phyloP scores from a whole-genome alignment of 2,797 vertebrate genomes.

The Gadopsis bispinosus region DNA sequence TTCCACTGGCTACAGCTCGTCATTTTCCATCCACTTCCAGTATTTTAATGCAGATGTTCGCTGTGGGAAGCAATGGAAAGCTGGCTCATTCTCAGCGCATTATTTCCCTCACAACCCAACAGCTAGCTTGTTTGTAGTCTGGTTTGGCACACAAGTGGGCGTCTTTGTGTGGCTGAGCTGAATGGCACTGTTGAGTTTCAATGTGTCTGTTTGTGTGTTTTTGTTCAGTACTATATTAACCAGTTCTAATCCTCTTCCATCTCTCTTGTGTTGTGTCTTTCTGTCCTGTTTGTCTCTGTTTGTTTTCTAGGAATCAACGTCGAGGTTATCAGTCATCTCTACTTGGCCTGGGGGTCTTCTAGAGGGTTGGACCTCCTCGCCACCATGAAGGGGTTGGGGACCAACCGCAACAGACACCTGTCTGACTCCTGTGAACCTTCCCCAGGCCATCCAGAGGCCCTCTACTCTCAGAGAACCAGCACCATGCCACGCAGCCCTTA shows the following conservation, averaged over 20 bases:
- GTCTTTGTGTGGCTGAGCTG: conserved; percentile 44
- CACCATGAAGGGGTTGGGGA: conserved; percentile 97
- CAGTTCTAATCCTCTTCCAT: conserved; percentile 3
- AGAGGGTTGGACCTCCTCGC: conserved; percentile 77
- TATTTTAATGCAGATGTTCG: conserved; percentile 60
- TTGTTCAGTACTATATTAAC: conserved; percentile 16
- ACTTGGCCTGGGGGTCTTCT: conserved; percentile 83
- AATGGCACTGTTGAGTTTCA: conserved; percentile 29
- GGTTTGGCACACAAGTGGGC: conserved; percentile 37
- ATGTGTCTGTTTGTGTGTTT: conserved; percentile 40
- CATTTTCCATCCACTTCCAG: conserved; percentile 58
- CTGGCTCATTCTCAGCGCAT: conserved; percentile 40
- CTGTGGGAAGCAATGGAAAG: conserved; percentile 61
- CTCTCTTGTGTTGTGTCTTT: conserved; percentile 21
- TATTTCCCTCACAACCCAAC: conserved; percentile 41
- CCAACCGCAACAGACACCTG: conserved; percentile 93
- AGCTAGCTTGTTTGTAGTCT: conserved; percentile 45
- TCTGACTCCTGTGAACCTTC: conserved; percentile 94
- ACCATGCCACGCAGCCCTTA: conserved; percentile 92
- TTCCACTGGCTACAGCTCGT: conserved; percentile 45
- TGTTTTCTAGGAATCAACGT: conserved; percentile 70
- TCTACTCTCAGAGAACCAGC: conserved; percentile 85
- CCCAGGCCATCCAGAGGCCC: conserved; percentile 87
- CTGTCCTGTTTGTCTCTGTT: conserved; percentile 45
- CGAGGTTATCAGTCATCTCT: conserved; percentile 62